These are phyloP conservation scores for Hafferia zeledoni DNA, from an alignment of 2,797 vertebrate genomes.

Conservation along the genomic window DNA sequence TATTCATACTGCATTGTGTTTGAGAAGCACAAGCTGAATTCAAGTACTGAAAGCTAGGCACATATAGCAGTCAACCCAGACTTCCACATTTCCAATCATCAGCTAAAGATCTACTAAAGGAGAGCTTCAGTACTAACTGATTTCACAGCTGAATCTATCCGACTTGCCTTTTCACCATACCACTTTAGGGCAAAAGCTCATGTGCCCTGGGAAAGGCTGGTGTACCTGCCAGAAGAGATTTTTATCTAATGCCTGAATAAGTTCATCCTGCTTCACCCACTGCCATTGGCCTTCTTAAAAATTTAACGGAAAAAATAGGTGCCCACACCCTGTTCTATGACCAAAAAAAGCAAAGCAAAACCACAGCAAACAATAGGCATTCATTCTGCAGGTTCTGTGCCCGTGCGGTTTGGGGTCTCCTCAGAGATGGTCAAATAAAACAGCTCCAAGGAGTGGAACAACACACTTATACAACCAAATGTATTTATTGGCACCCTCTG, in stretches of 20 bases:
- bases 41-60: neutral
- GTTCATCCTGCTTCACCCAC: neutral
- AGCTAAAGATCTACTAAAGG: neutral
- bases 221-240: neutral
- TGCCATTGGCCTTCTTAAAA: neutral
- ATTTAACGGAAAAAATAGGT: conserved; percentile 48
- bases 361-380: conserved; percentile 56
- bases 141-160: neutral
- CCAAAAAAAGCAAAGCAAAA: conserved; percentile 1
- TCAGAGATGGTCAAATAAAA: neutral
- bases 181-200: neutral
- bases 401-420: neutral
- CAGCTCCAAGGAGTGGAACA: neutral
- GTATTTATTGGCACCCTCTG: neutral
- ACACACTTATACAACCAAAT: neutral
- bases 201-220: neutral
- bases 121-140: neutral
- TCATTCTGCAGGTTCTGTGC: conserved; percentile 38
- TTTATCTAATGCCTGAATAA: neutral
- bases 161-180: neutral
- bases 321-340: conserved; percentile 36
- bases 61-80: neutral
- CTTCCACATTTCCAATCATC: neutral
- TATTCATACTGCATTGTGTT: neutral
- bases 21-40: neutral